Evolutionary conservation across 1,140 invertebrate species (phyloP).

Genomic region (Agraylea sexmaculata): DNA sequence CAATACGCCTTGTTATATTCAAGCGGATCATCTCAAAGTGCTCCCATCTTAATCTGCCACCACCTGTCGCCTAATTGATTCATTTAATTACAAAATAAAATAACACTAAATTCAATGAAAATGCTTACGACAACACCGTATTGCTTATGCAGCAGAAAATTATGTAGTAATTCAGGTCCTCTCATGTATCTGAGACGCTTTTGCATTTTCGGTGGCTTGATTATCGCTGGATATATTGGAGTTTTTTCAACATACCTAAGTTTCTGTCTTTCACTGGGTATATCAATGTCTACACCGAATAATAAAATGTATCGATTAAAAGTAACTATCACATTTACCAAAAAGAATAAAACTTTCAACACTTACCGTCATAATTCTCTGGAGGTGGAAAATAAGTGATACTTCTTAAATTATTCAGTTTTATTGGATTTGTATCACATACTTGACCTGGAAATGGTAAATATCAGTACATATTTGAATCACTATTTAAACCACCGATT

Average conservation of each 20-base stretch:
- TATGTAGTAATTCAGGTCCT: constrained; percentile 80
- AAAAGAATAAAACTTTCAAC: not conserved
- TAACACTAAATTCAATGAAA: constrained; percentile 5
- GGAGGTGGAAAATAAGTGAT: constrained; percentile 52
- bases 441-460: not conserved
- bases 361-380: constrained; percentile 46
- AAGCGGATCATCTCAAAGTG: constrained; percentile 86
- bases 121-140: constrained; percentile 77
- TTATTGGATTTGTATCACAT: not conserved
- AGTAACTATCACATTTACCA: not conserved
- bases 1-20: constrained; percentile 61
- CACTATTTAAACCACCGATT: no score
- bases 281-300: constrained; percentile 55
- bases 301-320: constrained; percentile 9
- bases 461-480: no score
- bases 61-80: constrained; percentile 60
- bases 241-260: constrained; percentile 57
- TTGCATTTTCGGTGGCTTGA: constrained; percentile 70
- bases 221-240: constrained; percentile 50
- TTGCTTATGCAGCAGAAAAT: constrained; percentile 73
- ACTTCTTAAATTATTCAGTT: constrained; percentile 20
- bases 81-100: constrained; percentile 10
- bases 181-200: constrained; percentile 72
- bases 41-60: constrained; percentile 64
- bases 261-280: constrained; percentile 59